These are phyloP conservation scores for Calliopsis andreniformis DNA, from an alignment of 1,140 invertebrate genomes.

Conservation along the genomic window DNA sequence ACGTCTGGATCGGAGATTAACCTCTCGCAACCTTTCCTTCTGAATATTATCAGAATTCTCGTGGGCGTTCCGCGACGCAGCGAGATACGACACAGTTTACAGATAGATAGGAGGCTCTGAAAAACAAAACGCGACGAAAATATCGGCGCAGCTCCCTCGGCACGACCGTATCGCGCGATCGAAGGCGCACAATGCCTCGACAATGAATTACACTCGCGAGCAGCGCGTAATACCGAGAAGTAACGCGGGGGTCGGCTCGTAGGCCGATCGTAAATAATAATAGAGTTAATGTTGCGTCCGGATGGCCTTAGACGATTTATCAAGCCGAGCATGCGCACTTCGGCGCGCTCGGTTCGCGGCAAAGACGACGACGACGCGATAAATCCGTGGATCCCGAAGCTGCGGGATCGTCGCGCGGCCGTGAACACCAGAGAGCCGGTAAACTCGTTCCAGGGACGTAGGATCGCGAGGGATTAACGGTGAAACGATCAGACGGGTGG, in stretches of 20 bases:
- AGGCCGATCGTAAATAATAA: slow-evolving; percentile 62
- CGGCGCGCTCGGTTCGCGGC: background rate
- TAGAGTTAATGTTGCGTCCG: slow-evolving; percentile 41
- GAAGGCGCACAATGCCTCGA: slow-evolving; percentile 9
- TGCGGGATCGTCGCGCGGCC: background rate
- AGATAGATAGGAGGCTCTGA: background rate
- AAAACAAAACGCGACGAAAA: background rate
- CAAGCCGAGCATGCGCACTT: slow-evolving; percentile 9
- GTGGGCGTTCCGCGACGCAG: too few species aligned
- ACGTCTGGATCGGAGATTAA: too few species aligned
- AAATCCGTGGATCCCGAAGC: slow-evolving; percentile 30
- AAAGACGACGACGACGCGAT: slow-evolving; percentile 1
- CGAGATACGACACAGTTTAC: background rate
- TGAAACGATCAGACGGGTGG: background rate
- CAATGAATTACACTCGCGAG: slow-evolving; percentile 53
- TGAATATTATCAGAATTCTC: too few species aligned
- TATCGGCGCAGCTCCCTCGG: background rate
- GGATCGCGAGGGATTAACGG: background rate
- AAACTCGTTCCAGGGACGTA: background rate
- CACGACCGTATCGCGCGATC: slow-evolving; percentile 20
- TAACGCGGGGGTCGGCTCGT: slow-evolving; percentile 59
- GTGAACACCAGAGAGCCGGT: background rate
- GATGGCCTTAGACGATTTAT: slow-evolving; percentile 46
- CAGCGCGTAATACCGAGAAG: slow-evolving; percentile 48
- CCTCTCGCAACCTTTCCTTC: too few species aligned